A percentile compares a stretch with the other conserved stretches of the same genome.
These are phyloP conservation scores for Cinara cedri DNA, from an alignment of 2,888 invertebrate species.

Conservation along the genomic window DNA sequence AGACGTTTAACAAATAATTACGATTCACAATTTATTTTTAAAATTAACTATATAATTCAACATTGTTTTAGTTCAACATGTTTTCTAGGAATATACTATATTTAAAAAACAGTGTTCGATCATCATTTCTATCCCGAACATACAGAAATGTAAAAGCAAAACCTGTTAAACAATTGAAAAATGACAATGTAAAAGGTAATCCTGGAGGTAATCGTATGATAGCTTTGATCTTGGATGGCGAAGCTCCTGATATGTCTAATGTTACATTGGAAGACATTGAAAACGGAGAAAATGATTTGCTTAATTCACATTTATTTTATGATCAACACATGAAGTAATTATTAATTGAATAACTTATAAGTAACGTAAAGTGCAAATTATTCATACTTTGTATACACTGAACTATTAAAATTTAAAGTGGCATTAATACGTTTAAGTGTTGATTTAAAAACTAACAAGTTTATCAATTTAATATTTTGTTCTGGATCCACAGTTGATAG, in stretches of 20 bases:
- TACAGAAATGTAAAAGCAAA: conserved; percentile 23
- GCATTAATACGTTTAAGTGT: too few relatives aligned
- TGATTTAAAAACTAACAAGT: not conserved
- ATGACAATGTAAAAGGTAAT: conserved; percentile 27
- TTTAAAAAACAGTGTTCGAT: not conserved
- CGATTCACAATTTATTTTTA: too few relatives aligned
- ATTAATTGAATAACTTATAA: not conserved
- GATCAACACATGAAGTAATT: conserved; percentile 41
- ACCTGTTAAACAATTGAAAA: not conserved
- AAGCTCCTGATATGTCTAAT: conserved; percentile 17
- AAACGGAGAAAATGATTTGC: conserved; percentile 38
- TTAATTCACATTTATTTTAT: conserved; percentile 40
- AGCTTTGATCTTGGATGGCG: conserved; percentile 30
- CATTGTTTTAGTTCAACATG: not conserved
- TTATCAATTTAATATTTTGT: too few relatives aligned
- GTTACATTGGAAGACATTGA: conserved; percentile 41
- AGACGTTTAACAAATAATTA: too few relatives aligned
- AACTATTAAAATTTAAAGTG: not conserved
- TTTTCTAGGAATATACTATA: conserved; percentile 1
- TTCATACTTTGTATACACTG: too few relatives aligned
- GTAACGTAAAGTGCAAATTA: too few relatives aligned
- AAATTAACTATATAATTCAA: too few relatives aligned
- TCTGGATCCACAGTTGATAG: too few relatives aligned
- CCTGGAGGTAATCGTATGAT: conserved; percentile 35
- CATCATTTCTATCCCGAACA: not conserved